These are phyloP conservation scores for Venustaconcha ellipsiformis DNA, from an alignment of 1,140 invertebrate genomes.

Conservation along the genomic window DNA sequence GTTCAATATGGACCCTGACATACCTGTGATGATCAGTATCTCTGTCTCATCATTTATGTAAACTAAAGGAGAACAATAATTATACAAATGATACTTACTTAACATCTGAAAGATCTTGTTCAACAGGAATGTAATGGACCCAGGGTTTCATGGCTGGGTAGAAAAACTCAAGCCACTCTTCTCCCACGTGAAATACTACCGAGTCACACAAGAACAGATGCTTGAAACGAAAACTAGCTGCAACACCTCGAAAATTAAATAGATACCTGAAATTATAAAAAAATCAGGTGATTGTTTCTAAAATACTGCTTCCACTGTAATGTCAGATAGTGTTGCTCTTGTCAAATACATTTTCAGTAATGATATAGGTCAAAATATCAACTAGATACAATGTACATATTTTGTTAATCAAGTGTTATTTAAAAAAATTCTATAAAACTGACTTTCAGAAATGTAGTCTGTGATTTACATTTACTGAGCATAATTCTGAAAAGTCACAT, in stretches of 20 bases:
- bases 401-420: too few species aligned
- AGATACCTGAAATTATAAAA: constrained; percentile 76
- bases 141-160: constrained; percentile 92
- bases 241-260: constrained; percentile 96
- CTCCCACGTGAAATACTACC: constrained; percentile 94
- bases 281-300: too few species aligned
- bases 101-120: constrained; percentile 64
- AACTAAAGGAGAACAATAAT: neutral
- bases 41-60: too few species aligned
- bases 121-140: constrained; percentile 94
- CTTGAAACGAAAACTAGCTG: constrained; percentile 97
- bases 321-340: too few species aligned
- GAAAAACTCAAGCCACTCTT: constrained; percentile 97
- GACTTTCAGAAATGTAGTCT: too few species aligned
- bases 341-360: too few species aligned
- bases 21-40: constrained; percentile 6
- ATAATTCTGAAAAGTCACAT: too few species aligned
- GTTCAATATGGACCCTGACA: neutral
- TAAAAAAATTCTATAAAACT: too few species aligned
- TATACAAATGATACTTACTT: constrained; percentile 39
- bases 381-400: too few species aligned
- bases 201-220: constrained; percentile 95
- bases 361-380: too few species aligned
- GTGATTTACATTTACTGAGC: too few species aligned
- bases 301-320: too few species aligned